phyloP scores from a whole-genome alignment of 2,888 invertebrate genomes.

The Nomada ruficornis region DNA sequence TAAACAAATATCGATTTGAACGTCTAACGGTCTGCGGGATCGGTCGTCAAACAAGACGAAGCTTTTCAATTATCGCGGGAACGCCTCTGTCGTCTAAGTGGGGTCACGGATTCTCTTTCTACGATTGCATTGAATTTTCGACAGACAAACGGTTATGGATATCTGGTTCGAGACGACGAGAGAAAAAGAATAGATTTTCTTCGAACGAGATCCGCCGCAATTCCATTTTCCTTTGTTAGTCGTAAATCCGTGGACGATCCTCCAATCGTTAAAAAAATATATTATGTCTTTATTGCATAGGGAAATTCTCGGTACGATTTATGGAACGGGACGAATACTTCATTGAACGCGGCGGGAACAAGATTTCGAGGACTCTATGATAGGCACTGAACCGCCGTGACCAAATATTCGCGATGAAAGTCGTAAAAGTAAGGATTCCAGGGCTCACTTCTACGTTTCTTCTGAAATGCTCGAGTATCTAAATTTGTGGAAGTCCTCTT shows the following conservation, averaged over 20 bases:
- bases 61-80: conserved; percentile 34
- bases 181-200: background rate
- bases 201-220: background rate
- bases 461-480: background rate
- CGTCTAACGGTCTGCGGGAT: background rate
- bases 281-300: background rate
- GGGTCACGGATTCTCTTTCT: conserved; percentile 8
- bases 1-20: conserved; percentile 32
- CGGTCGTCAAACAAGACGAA: conserved; percentile 6
- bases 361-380: background rate
- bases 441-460: background rate
- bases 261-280: conserved; percentile 6
- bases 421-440: background rate
- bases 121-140: conserved; percentile 29
- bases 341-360: background rate
- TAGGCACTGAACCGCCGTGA: background rate
- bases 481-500: conserved; percentile 12
- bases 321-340: background rate
- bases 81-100: background rate
- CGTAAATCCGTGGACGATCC: conserved; percentile 17
- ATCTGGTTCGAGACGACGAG: background rate
- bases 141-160: background rate
- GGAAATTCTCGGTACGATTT: background rate
- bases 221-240: conserved; percentile 11
- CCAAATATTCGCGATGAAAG: conserved; percentile 1